Percentiles rank a stretch among this genome's conserved stretches.
Conservation (phyloP, 2,888 invertebrate species). For the Busseola fusca region DNA sequence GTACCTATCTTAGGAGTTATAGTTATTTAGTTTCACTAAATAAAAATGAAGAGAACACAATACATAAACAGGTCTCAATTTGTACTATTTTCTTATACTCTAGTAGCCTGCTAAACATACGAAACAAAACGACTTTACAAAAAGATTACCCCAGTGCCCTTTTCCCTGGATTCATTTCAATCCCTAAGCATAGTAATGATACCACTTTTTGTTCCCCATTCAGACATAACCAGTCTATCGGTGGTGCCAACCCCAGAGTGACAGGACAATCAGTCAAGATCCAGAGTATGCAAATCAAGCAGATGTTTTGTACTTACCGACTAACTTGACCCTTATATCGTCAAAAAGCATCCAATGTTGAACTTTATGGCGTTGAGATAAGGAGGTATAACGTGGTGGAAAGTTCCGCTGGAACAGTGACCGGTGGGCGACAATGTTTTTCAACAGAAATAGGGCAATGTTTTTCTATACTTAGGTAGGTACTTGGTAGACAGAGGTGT, state of each 20-base stretch:
- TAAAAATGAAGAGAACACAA: too few species aligned
- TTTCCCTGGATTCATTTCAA: neutral
- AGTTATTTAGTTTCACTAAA: too few species aligned
- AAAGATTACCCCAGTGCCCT: neutral
- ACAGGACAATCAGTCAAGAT: constrained; percentile 80
- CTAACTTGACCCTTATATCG: constrained; percentile 6
- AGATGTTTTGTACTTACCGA: constrained; percentile 69
- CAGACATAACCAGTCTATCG: constrained; percentile 49
- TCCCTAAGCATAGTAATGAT: constrained; percentile 1
- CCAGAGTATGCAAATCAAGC: constrained; percentile 75
- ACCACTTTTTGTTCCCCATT: constrained; percentile 32
- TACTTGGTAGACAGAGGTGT: neutral
- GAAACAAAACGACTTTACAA: neutral
- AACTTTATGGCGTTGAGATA: constrained; percentile 22
- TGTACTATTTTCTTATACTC: too few species aligned
- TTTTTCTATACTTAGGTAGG: constrained; percentile 5
- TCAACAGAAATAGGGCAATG: constrained; percentile 61
- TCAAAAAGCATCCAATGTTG: constrained; percentile 15
- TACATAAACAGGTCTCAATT: too few species aligned
- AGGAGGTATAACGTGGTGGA: neutral
- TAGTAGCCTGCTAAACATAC: neutral
- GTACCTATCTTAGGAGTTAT: too few species aligned
- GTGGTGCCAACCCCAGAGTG: constrained; percentile 62
- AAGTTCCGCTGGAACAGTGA: constrained; percentile 46
- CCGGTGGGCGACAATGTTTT: constrained; percentile 59